Conservation (phyloP, 2,888 invertebrate genomes). For the Sthenelais limicola region DNA sequence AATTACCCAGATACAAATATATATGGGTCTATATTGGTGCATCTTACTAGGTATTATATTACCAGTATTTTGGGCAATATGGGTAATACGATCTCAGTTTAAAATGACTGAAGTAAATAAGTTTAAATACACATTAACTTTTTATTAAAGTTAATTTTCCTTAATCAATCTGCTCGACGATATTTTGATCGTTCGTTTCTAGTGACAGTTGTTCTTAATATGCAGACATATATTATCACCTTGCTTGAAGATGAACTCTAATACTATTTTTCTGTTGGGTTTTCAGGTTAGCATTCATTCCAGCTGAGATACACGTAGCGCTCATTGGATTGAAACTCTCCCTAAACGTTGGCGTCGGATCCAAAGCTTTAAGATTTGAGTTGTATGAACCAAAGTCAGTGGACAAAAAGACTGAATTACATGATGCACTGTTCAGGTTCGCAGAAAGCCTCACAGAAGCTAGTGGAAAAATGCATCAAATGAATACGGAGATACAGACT, state of each 20-base stretch:
- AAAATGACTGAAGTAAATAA: no score
- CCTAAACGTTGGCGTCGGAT: conserved; percentile 61
- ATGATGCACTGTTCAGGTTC: conserved; percentile 60
- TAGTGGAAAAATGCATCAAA: conserved; percentile 57
- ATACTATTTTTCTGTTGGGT: no score
- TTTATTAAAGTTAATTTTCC: not conserved
- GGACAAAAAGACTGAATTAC: conserved; percentile 63
- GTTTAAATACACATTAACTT: not conserved
- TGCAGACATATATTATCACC: no score
- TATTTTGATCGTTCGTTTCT: not conserved
- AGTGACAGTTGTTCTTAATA: not conserved
- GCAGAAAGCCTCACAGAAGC: conserved; percentile 58
- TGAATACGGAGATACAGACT: conserved; percentile 59
- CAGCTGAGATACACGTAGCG: conserved; percentile 59
- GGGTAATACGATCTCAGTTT: no score
- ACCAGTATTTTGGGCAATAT: no score
- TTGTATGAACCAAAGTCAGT: conserved; percentile 65
- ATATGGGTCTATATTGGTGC: no score
- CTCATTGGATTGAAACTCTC: conserved; percentile 60
- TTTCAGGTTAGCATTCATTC: conserved; percentile 60
- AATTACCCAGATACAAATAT: no score
- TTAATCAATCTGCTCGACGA: not conserved
- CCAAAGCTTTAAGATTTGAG: conserved; percentile 56
- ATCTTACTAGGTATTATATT: no score
- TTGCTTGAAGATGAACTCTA: no score